A percentile compares a stretch with the other conserved stretches of the same genome.
These are phyloP conservation scores for Podarcis raffonei DNA, from an alignment of 2,113 vertebrate genomes.

Conservation along the genomic window DNA sequence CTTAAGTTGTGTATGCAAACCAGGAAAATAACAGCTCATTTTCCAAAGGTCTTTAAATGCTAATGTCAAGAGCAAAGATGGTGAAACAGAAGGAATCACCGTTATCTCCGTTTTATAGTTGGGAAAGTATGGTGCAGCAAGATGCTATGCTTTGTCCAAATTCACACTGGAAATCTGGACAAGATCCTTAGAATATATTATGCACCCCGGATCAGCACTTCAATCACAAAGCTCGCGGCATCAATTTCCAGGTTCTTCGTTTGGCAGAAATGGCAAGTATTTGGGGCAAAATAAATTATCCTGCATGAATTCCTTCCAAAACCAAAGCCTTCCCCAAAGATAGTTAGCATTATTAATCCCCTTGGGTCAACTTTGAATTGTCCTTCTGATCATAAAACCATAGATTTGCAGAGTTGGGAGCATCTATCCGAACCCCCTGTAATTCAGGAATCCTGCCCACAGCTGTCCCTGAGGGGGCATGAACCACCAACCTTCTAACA, in stretches of 20 bases:
- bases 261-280: accelerated
- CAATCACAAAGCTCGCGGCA: not conserved
- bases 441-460: too few species aligned
- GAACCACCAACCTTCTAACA: too few species aligned
- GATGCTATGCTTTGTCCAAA: not conserved
- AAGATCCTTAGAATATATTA: not conserved
- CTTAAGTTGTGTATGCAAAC: not conserved
- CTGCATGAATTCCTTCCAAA: not conserved
- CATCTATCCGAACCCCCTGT: too few species aligned
- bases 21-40: not conserved
- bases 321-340: not conserved
- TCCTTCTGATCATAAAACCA: not conserved
- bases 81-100: not conserved
- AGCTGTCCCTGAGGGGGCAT: too few species aligned
- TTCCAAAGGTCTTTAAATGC: not conserved
- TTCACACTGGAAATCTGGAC: not conserved
- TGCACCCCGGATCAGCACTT: not conserved
- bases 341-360: not conserved
- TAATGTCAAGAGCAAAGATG: not conserved
- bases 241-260: accelerated
- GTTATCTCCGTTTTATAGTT: not conserved
- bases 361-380: not conserved
- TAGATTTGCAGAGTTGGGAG: too few species aligned
- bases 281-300: not conserved
- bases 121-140: not conserved